Evolutionary conservation across 2,888 invertebrate species (phyloP), one percentile per base, ranked within the genome.

Genomic region (Nowickia ferox): DNA sequence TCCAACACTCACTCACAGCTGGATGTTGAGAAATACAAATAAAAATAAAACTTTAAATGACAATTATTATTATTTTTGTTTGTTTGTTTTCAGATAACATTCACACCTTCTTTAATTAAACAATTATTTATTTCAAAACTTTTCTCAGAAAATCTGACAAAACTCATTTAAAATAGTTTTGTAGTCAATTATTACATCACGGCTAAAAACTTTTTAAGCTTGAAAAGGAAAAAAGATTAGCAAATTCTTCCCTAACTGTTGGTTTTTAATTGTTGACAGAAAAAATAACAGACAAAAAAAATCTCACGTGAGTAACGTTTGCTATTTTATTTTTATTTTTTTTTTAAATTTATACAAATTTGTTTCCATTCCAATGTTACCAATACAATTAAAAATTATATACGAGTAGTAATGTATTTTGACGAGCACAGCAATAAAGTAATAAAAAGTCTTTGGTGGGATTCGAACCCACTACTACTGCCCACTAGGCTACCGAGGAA

Each of bases 151-250:
- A 22, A 19, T 17, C 11, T 17, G 38, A 13, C 17, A 48, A 46
- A 68, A 51, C 22, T 55, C 51, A 78, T 78, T 82, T 76, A 72
- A 68, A 77, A 71, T 48, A 59, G 66, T 74, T 75, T 53, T n/a
- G 17, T 44, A 44, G 71, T 75, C 75, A 80, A 84, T 79, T 75
- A 80, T 80, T 84, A 53, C 83, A 78, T 74, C 69, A 84, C 68
- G n/a, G 38, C 44, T 17, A 51, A 57, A 44, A 17, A 71, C 19
- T 51, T 51, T 59, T 40, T 51, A 19, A 68, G 4, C 59, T n/a
- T 30, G 30, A 30, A 30, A 30, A 63, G 0, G 0, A 69, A 48
- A 61, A 3, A 71, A 61, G 10, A 59, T 40, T 48, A 51, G 65
- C 22, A 55, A 63, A 63, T 48, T 71, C 46, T 57, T 55, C 48